A percentile compares a stretch with the other conserved stretches of the same genome.
These are phyloP conservation scores for Antitype chi DNA, from an alignment of 2,888 invertebrate genomes.

Conservation along the genomic window DNA sequence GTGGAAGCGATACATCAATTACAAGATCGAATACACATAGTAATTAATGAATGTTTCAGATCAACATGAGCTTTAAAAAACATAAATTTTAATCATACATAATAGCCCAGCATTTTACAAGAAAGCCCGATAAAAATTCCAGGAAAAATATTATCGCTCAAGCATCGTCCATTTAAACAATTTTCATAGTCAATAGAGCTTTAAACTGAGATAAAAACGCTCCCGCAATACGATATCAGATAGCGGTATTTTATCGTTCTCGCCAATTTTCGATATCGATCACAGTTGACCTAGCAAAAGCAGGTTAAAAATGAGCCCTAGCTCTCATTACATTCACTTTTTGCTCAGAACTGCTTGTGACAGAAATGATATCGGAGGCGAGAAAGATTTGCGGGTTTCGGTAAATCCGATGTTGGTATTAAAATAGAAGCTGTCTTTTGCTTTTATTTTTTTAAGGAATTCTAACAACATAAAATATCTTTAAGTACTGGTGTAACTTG, in stretches of 20 bases:
- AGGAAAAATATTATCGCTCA: background rate
- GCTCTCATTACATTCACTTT: slow-evolving; percentile 62
- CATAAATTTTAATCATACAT: background rate
- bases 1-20: background rate
- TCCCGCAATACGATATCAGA: slow-evolving; percentile 36
- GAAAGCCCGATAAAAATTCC: background rate
- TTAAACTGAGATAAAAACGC: slow-evolving; percentile 35
- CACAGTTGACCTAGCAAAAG: slow-evolving; percentile 52
- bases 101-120: background rate
- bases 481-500: background rate
- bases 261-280: slow-evolving; percentile 56
- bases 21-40: background rate
- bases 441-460: background rate
- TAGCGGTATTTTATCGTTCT: slow-evolving; percentile 43
- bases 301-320: slow-evolving; percentile 58
- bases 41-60: background rate
- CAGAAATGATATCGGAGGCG: slow-evolving; percentile 54
- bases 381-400: slow-evolving; percentile 15
- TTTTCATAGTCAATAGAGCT: slow-evolving; percentile 36
- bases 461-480: background rate
- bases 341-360: slow-evolving; percentile 48
- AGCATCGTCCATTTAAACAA: slow-evolving; percentile 27
- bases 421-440: slow-evolving; percentile 12
- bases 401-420: slow-evolving; percentile 16
- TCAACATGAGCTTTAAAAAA: background rate